Percentiles rank a stretch among this genome's conserved stretches.
Conservation (phyloP, 2,888 invertebrate genomes). For the Drepana falcataria region DNA sequence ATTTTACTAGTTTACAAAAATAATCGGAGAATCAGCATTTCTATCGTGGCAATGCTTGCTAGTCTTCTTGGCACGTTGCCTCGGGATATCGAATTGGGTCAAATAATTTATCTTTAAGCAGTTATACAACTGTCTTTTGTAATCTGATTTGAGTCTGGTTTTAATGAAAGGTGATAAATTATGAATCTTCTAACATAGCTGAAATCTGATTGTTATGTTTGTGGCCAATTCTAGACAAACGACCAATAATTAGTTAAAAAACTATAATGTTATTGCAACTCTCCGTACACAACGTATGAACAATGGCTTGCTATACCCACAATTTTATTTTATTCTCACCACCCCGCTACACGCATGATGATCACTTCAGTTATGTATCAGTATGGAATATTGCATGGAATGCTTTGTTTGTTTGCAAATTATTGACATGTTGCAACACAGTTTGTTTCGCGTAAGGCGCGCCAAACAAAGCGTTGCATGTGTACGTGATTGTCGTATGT, state of each 20-base stretch:
- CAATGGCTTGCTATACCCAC: constrained; percentile 17
- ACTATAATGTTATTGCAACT: constrained; percentile 6
- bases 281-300: constrained; percentile 9
- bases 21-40: no score
- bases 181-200: constrained; percentile 53
- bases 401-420: constrained; percentile 38
- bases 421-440: not conserved
- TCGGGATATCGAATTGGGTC: no score
- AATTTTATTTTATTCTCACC: constrained; percentile 11
- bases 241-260: constrained; percentile 31
- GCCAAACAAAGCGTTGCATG: constrained; percentile 20
- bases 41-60: no score
- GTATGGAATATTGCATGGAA: constrained; percentile 22
- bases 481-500: constrained; percentile 22
- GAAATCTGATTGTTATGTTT: constrained; percentile 71
- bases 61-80: no score
- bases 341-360: constrained; percentile 60
- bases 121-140: no score
- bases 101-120: no score
- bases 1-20: no score
- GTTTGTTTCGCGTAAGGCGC: not conserved
- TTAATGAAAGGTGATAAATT: not conserved
- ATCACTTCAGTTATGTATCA: constrained; percentile 73
- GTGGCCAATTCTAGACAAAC: constrained; percentile 74
- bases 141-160: no score